A percentile compares a stretch with the other conserved stretches of the same genome.
phyloP scores from a whole-genome alignment of 2,113 vertebrate genomes.

The Dipodomys spectabilis region DNA sequence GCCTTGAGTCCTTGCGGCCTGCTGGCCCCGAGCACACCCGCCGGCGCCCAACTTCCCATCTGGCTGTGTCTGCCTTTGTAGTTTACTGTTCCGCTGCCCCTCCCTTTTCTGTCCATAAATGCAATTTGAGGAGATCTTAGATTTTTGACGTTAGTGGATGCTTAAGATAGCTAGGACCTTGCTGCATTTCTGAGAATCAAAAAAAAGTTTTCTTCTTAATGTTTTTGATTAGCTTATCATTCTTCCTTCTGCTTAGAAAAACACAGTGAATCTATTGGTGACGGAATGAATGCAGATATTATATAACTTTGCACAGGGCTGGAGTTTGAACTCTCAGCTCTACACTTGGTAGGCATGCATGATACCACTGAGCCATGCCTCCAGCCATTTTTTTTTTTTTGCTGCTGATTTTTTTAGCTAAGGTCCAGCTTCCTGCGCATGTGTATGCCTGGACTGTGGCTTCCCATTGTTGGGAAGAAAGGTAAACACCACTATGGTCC shows the following conservation, averaged over 20 bases:
- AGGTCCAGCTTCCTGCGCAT: no score
- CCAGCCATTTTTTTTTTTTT: no score
- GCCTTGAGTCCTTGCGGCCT: no score
- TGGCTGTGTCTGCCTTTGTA: background rate
- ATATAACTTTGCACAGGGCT: background rate
- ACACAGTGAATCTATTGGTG: background rate
- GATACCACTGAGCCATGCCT: no score
- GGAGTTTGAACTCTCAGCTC: no score
- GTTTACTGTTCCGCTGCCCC: background rate
- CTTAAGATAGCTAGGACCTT: background rate
- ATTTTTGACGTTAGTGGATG: background rate
- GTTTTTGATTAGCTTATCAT: conserved; percentile 20
- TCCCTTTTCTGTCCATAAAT: conserved; percentile 21
- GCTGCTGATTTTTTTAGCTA: no score
- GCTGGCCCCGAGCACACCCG: no score
- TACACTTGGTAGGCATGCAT: no score
- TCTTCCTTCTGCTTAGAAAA: conserved; percentile 46
- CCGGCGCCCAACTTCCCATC: no score
- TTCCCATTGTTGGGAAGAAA: no score
- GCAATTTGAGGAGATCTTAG: conserved; percentile 19
- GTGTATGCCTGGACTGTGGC: no score
- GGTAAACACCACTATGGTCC: no score
- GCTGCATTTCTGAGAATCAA: background rate
- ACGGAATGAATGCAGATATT: background rate
- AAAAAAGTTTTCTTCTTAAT: background rate